These are phyloP conservation scores for Microctonus aethiopoides DNA, from an alignment of 2,888 invertebrate genomes.

Conservation along the genomic window DNA sequence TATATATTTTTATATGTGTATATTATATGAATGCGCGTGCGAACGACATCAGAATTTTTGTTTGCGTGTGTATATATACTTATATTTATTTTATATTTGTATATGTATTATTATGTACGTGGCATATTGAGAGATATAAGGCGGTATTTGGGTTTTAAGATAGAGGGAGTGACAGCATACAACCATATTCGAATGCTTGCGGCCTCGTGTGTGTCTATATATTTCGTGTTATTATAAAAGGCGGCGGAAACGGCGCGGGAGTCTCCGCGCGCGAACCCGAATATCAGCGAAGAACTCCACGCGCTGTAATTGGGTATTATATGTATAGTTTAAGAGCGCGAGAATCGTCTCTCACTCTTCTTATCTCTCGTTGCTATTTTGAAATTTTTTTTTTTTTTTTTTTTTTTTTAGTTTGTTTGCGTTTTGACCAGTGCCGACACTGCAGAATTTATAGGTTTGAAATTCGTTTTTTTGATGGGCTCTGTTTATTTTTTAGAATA, in stretches of 20 bases:
- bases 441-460: too few species aligned
- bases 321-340: slow-evolving; percentile 31
- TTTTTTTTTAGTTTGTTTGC: too few species aligned
- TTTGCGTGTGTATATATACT: too few species aligned
- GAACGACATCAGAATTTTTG: too few species aligned
- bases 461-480: too few species aligned
- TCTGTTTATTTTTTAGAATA: too few species aligned
- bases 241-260: slow-evolving; percentile 42
- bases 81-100: too few species aligned
- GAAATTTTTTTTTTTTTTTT: slow-evolving; percentile 32
- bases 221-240: slow-evolving; percentile 44
- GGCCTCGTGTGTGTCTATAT: slow-evolving; percentile 18
- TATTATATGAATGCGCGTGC: background rate
- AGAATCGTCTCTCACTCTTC: background rate
- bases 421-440: too few species aligned
- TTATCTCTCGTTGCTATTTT: background rate
- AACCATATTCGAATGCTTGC: background rate
- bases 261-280: slow-evolving; percentile 28
- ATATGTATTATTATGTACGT: too few species aligned
- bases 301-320: slow-evolving; percentile 44
- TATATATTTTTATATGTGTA: too few species aligned
- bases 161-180: slow-evolving; percentile 27
- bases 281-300: slow-evolving; percentile 48
- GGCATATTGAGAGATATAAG: slow-evolving; percentile 10
- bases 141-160: slow-evolving; percentile 18